Conservation (phyloP, 2,888 invertebrate genomes). For the Drosophila conformis region DNA sequence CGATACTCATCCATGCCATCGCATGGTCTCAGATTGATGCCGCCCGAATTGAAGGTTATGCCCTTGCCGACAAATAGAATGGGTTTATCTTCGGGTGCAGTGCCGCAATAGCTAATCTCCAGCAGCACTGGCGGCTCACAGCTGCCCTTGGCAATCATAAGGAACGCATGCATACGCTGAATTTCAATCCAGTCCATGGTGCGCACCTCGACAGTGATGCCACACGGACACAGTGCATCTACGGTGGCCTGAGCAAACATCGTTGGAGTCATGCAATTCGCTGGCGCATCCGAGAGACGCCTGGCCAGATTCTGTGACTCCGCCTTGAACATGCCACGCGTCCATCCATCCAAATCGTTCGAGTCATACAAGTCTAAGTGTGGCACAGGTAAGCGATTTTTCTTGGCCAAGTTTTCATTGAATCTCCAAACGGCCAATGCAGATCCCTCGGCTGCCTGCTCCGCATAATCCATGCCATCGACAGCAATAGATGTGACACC, state of each 20-base stretch:
- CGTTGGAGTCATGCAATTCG: conserved; percentile 91
- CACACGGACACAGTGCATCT: conserved; percentile 87
- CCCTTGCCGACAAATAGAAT: conserved; percentile 87
- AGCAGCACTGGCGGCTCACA: conserved; percentile 87
- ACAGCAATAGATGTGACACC: conserved; percentile 86
- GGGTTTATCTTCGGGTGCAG: conserved; percentile 85
- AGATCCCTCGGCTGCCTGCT: conserved; percentile 89
- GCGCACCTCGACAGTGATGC: conserved; percentile 85
- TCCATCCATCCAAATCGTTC: conserved; percentile 87
- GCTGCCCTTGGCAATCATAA: conserved; percentile 83
- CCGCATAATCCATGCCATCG: conserved; percentile 88
- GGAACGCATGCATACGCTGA: conserved; percentile 86
- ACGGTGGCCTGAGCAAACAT: conserved; percentile 89
- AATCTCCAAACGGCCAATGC: conserved; percentile 86
- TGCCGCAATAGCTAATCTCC: conserved; percentile 86
- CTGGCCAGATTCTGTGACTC: conserved; percentile 91
- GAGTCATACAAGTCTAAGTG: conserved; percentile 86
- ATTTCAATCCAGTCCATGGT: conserved; percentile 87
- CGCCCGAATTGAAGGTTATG: conserved; percentile 86
- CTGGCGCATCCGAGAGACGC: conserved; percentile 89
- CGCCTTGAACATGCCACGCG: conserved; percentile 88
- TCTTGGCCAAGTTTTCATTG: conserved; percentile 87
- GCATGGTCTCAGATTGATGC: conserved; percentile 76
- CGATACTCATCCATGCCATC: conserved; percentile 82
- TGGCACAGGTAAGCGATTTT: conserved; percentile 84